Conservation (phyloP, 2,888 invertebrate genomes). For the Dasypogon diadema region DNA sequence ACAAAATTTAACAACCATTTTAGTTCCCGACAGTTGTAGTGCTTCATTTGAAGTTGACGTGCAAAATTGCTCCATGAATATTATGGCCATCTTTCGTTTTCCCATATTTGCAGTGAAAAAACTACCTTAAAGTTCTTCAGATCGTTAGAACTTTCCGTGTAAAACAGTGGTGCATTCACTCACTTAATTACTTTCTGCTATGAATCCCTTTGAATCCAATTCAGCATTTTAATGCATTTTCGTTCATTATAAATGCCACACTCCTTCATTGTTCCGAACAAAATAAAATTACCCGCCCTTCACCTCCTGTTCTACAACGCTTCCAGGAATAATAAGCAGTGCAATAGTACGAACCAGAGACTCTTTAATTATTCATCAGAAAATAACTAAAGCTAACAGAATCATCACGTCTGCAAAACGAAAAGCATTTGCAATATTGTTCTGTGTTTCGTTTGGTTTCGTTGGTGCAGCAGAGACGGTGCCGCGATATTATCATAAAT, state of each 20-base stretch:
- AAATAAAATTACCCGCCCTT: background rate
- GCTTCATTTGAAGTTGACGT: no score
- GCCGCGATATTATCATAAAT: slow-evolving; percentile 23
- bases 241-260: slow-evolving; percentile 13
- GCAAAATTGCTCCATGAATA: no score
- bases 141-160: no score
- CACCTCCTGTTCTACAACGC: background rate
- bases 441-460: slow-evolving; percentile 8
- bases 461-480: background rate
- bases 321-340: background rate
- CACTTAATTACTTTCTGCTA: background rate
- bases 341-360: background rate
- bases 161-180: no score
- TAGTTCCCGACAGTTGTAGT: no score
- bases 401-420: slow-evolving; percentile 23
- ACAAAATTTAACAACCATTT: no score
- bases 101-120: no score
- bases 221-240: slow-evolving; percentile 14
- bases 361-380: slow-evolving; percentile 37
- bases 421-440: slow-evolving; percentile 21
- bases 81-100: no score
- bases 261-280: background rate
- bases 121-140: no score
- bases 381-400: slow-evolving; percentile 27
- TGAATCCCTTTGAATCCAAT: slow-evolving; percentile 10